Evolutionary conservation across 2,113 vertebrate genomes (phyloP), one percentile per base, ranked within the genome.

Genomic region (Trinectes maculatus): DNA sequence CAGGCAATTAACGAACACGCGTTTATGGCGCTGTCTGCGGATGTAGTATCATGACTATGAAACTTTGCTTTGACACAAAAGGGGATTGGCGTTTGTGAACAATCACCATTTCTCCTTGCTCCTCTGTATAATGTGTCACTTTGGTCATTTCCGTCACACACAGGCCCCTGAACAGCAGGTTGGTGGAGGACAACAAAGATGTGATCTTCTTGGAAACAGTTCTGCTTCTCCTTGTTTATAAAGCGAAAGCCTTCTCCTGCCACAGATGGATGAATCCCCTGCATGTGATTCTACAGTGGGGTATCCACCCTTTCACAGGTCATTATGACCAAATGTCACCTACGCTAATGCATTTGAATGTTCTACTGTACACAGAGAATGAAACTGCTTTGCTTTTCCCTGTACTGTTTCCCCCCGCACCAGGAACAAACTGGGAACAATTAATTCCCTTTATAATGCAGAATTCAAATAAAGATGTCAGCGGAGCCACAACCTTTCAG

Each of bases 301-400:
- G 49, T 55, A 77, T 75, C 55, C 61, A 67, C 62, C n/a, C 77
- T 72, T 85, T 85, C 70, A 52, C 68, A 65, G 74, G 71, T 85
- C 83, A 76, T 75, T 64, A 71, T 67, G 33, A 75, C 69, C 61
- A 86, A 83, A 71, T 81, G 69, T 77, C 67, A 80, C 57, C 81
- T 60, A 74, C 72, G 72, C 55, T 77, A 74, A 82, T 21, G 31
- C 15, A 8, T 47, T 67, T 25, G 69, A 60, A 68, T 54, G 6
- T 3, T 7, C 8, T 3, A 48, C n/a, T 21, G 65, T 31, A 67
- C 59, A 66, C 64, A 60, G 47, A 13, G 29, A 59, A 42, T 8
- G 8, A 59, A 58, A 22, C 48, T n/a, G 44, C 49, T 31, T 22
- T 24, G 52, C 21, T 31, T 54, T 44, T 40, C 10, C 15, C 22